These are phyloP conservation scores for Drosophila willistoni DNA, from an alignment of 1,140 invertebrate genomes.

Conservation along the genomic window DNA sequence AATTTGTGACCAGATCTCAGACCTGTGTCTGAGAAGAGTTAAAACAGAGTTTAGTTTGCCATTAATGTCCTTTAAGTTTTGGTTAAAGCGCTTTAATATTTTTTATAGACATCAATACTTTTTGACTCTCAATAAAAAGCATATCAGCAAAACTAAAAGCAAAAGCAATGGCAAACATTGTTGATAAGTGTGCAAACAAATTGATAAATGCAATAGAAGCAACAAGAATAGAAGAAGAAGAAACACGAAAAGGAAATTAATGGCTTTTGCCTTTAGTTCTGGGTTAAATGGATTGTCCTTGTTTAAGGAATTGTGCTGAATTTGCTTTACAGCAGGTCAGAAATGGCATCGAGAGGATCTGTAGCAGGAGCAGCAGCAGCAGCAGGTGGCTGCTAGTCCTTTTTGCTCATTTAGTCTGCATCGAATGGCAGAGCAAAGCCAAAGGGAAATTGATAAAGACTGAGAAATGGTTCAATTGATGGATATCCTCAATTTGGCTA, in stretches of 20 bases:
- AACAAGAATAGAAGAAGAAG: constrained; percentile 22
- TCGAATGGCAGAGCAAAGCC: constrained; percentile 13
- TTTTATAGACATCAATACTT: not conserved
- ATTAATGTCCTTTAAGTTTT: no score
- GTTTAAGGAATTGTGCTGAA: constrained; percentile 50
- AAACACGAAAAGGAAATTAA: constrained; percentile 43
- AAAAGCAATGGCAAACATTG: constrained; percentile 33
- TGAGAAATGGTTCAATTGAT: constrained; percentile 46
- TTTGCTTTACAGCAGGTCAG: constrained; percentile 42
- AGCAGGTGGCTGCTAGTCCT: constrained; percentile 32
- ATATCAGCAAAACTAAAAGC: constrained; percentile 3
- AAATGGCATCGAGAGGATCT: not conserved
- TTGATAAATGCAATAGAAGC: constrained; percentile 66
- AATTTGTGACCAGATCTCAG: no score
- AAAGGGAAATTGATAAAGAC: no score
- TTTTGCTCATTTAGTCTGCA: not conserved
- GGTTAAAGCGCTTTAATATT: no score
- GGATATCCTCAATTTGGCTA: constrained; percentile 71
- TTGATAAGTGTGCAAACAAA: constrained; percentile 74
- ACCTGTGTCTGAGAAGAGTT: no score
- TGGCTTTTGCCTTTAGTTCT: constrained; percentile 11
- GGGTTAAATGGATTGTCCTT: constrained; percentile 10
- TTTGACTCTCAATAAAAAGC: not conserved
- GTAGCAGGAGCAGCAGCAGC: not conserved
- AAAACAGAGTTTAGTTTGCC: no score